Evolutionary conservation across 2,113 vertebrate genomes (phyloP), one percentile per base, ranked within the genome.

Genomic region (Todiramphus saurophagus): DNA sequence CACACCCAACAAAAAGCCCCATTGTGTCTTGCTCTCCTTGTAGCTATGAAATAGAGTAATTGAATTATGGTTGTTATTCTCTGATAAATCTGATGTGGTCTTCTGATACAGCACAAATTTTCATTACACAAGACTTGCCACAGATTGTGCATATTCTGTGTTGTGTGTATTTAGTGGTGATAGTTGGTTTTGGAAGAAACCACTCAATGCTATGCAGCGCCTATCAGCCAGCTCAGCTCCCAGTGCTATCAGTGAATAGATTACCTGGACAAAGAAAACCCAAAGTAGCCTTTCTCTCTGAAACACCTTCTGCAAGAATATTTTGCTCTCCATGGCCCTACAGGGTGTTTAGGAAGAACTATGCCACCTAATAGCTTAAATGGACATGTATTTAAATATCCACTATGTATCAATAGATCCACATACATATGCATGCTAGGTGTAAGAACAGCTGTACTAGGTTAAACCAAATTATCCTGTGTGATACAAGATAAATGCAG

Each of bases 121-220:
- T 68, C 2, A 0, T 68, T 25, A 4, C 12, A 2, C 12, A 27
- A 53, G 39, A 18, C 64, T 59, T 31, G 28, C 16, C 48, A 21
- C 13, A 21, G 24, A 10, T 3, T 9, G 20, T 59, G 76, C 12
- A 1, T 4, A 17, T 10, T 31, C 58, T 69, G 16, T 16, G 31
- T 31, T 23, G 46, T 24, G 6, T 13, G 1, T 18, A 1, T 16
- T 44, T 39, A 44, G 48, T 12, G 33, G 46, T 64, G 51, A 19
- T 21, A 7, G 53, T 53, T 79, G 39, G 37, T 7, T 9, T 60
- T 27, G 48, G 19, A 13, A 76, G 33, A 56, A 75, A 48, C 9
- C 27, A 6, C 18, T 25, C 11, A 4, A 8, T 14, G 5, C n/a
- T 7, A 0, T 6, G 51, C 37, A 51, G 73, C 15, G 51, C 15